A percentile compares a stretch with the other conserved stretches of the same genome.
These are phyloP conservation scores for Lepidochrysops patricia DNA, from an alignment of 2,888 invertebrate species.

Conservation along the genomic window DNA sequence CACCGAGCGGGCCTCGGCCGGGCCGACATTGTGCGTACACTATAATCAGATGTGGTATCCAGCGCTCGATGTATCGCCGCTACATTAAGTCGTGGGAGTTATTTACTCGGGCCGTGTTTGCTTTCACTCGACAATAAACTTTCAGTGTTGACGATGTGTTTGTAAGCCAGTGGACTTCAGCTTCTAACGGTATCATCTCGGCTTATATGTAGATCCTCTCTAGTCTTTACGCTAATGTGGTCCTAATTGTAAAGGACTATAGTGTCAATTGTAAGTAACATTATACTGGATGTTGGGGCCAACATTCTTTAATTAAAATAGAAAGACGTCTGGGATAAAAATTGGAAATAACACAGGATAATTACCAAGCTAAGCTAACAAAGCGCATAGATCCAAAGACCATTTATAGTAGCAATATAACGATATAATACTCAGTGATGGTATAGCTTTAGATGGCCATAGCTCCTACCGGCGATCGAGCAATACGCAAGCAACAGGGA, in stretches of 20 bases:
- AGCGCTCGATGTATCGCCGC: constrained; percentile 29
- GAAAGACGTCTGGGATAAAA: not conserved
- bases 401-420: not conserved
- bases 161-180: not conserved
- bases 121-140: constrained; percentile 16
- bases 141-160: constrained; percentile 14
- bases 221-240: not conserved
- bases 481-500: constrained; percentile 46
- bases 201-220: not conserved
- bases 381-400: too few species aligned
- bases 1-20: constrained; percentile 50
- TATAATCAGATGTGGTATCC: constrained; percentile 44
- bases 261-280: not conserved
- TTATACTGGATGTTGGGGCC: not conserved
- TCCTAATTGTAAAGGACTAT: too few species aligned
- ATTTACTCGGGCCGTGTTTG: constrained; percentile 16
- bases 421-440: constrained; percentile 11
- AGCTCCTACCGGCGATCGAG: constrained; percentile 47
- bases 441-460: constrained; percentile 19
- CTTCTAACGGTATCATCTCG: not conserved
- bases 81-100: constrained; percentile 25
- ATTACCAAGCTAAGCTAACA: too few species aligned
- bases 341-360: too few species aligned
- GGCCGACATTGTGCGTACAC: constrained; percentile 46
- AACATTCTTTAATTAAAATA: not conserved